phyloP scores from a whole-genome alignment of 2,113 vertebrate genomes.

The Dicrurus megarhynchus region DNA sequence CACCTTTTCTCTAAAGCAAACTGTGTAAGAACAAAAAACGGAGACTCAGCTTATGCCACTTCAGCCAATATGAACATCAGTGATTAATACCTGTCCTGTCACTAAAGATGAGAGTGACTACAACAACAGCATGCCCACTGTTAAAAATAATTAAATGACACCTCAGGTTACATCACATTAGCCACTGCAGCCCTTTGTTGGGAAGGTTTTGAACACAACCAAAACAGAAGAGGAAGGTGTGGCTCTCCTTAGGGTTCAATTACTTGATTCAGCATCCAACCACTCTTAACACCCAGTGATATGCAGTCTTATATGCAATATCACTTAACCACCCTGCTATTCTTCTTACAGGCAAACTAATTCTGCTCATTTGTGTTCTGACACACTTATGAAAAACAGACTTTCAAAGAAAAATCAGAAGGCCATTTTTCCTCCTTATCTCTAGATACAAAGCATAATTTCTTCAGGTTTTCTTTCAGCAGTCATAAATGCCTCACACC shows the following conservation, averaged over 20 bases:
- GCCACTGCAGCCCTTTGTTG: neutral
- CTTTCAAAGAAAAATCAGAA: neutral
- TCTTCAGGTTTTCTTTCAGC: neutral
- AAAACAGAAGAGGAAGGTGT: neutral
- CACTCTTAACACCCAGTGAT: neutral
- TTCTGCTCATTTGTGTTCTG: neutral
- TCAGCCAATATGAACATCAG: neutral
- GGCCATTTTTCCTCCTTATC: neutral
- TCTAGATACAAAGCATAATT: neutral
- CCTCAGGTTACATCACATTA: neutral
- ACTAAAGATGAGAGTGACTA: neutral
- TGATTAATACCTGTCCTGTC: neutral
- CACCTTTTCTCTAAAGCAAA: neutral
- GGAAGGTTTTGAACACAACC: neutral
- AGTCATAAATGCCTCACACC: neutral
- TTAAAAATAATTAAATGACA: neutral
- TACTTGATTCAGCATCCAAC: neutral
- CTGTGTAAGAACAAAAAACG: neutral
- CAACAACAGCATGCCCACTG: neutral
- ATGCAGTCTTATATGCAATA: neutral
- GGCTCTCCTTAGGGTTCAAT: neutral
- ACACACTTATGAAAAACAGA: neutral
- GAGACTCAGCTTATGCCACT: neutral
- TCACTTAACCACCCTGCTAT: neutral
- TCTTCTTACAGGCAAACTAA: neutral